These are phyloP conservation scores for Cotesia typhae DNA, from an alignment of 1,140 invertebrate species.

Conservation along the genomic window DNA sequence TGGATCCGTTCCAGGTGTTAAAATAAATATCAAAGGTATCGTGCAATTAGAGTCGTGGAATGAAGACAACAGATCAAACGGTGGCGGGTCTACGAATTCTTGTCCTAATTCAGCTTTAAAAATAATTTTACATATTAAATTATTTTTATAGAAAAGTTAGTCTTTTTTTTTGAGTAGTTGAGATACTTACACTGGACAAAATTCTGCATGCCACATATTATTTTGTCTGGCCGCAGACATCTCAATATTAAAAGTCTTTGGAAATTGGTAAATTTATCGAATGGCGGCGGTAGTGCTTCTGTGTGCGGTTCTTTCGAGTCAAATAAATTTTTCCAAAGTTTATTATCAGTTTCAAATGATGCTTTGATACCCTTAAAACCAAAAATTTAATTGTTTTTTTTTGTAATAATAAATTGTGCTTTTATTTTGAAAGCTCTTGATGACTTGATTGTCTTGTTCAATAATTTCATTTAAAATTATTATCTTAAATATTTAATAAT, in stretches of 20 bases:
- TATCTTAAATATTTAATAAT: no score
- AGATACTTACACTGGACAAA: constrained; percentile 74
- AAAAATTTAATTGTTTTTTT: neutral
- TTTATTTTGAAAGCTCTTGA: no score
- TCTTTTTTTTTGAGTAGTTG: neutral
- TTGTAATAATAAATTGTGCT: no score
- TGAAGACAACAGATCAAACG: constrained; percentile 86
- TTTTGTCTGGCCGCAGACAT: constrained; percentile 88
- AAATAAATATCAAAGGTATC: constrained; percentile 88
- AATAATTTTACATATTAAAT: constrained; percentile 14
- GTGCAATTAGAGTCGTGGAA: constrained; percentile 86
- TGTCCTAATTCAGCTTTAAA: constrained; percentile 75
- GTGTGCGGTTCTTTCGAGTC: constrained; percentile 77
- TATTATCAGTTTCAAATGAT: constrained; percentile 68
- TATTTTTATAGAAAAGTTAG: neutral
- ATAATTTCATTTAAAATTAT: no score
- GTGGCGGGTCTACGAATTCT: constrained; percentile 85
- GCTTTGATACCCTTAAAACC: constrained; percentile 70
- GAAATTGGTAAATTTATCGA: constrained; percentile 73
- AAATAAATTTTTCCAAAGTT: constrained; percentile 80
- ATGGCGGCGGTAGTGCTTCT: constrained; percentile 73
- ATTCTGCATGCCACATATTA: constrained; percentile 82
- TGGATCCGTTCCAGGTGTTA: constrained; percentile 93
- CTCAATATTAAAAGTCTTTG: constrained; percentile 83
- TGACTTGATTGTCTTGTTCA: no score